Base-by-base conservation (phyloP, 2,113 vertebrate genomes). In the Microcebus griseorufus region DNA sequence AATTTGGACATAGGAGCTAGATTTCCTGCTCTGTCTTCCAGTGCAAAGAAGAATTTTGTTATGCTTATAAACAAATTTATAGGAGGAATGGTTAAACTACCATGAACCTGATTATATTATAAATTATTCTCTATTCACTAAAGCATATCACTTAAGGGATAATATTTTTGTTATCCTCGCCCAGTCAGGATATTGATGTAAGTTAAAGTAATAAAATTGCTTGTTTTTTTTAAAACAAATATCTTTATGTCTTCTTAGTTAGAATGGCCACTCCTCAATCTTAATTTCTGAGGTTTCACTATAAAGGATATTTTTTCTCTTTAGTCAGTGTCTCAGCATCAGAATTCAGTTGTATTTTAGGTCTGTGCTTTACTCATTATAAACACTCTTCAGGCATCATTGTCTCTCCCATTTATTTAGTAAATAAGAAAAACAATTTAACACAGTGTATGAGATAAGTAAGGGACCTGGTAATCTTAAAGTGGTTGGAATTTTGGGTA, bases 281-380 rank as follows among this genome's bases (percentile, higher is more conserved):
- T 70, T 93, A 90, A 81, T 84, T 93, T 80, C 70, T 95, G 60
- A 91, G 48, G 27, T 94, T 92, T 95, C 20, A 65, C 12, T 95
- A 4, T 73, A 78, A 94, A 87, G 58, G 25, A 32, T 81, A 55
- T 93, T 93, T 89, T 29, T 90, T 94, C 12, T 83, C 32, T 72
- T 18, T 76, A 67, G 37, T 76, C 29, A 80, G 27, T 94, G 42
- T 92, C 23, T 94, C 45, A 83, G 80, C 23, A 72, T 93, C 80
- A 95, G 91, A 90, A 87, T 86, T 83, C 53, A 82, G 27, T 90
- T 97, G 51, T 81, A 70, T 95, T 95, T 90, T 73, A 53, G 65
- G 16, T 37, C 37, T 94, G 39, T 89, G 83, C 37, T 32, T 95
- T 80, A 85, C 55, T 96, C 53, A 86, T 39, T 90, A 37, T 90